Evolutionary conservation across 2,797 vertebrate genomes (phyloP).

Genomic region (Tragelaphus eurycerus): DNA sequence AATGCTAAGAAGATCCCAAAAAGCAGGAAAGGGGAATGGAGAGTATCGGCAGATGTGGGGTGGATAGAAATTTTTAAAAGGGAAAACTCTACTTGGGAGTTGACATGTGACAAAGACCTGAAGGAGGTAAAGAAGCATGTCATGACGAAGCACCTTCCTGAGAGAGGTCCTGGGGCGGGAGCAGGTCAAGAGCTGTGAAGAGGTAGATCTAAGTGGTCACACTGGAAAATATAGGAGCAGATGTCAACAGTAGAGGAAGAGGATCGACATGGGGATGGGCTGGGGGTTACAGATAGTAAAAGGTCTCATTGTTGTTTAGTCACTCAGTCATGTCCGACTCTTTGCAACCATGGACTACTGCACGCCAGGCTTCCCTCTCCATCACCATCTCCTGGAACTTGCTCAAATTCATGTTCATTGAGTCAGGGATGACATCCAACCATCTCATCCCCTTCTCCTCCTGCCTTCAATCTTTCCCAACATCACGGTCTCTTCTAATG

Average conservation of each 20-base stretch:
- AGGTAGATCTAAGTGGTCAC: neutral
- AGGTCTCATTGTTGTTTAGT: neutral
- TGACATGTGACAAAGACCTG: neutral
- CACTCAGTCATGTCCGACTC: neutral
- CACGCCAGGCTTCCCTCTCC: neutral
- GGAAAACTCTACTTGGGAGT: neutral
- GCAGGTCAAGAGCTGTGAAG: neutral
- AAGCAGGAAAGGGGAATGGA: neutral
- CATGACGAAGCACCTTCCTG: neutral
- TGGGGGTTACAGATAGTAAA: neutral
- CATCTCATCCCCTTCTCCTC: neutral
- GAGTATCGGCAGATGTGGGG: neutral
- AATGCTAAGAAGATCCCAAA: neutral
- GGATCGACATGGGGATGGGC: too few species aligned
- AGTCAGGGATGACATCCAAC: neutral
- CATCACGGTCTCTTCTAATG: neutral
- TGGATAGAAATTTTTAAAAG: neutral
- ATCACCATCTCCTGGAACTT: neutral
- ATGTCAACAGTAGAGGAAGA: neutral
- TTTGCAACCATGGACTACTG: neutral
- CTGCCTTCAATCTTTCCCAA: neutral
- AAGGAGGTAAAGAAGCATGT: neutral
- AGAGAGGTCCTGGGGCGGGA: neutral
- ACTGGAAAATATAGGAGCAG: neutral
- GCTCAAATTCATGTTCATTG: neutral